phyloP scores from a whole-genome alignment of 2,888 invertebrate genomes.

The Chalcis sispes region DNA sequence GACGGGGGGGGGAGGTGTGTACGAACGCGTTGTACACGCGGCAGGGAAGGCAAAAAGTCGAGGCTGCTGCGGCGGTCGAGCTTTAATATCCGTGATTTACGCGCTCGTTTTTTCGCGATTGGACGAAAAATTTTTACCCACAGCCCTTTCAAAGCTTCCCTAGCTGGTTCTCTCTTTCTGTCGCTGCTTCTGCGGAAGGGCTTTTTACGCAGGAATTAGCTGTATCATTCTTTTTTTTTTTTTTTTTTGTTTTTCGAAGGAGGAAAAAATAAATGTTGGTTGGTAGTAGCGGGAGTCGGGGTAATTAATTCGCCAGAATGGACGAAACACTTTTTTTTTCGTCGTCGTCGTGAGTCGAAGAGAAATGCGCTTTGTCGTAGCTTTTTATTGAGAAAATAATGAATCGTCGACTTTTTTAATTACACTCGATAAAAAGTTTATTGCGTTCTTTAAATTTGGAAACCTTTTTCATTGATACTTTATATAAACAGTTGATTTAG shows the following conservation, averaged over 20 bases:
- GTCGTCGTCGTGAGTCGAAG: background rate
- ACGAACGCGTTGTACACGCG: too few species aligned
- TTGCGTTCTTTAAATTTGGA: too few species aligned
- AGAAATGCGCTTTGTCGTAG: too few species aligned
- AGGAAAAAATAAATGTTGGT: background rate
- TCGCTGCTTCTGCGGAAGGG: background rate
- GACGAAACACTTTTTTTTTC: background rate
- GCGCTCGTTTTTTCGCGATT: conserved; percentile 3
- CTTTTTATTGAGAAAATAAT: too few species aligned
- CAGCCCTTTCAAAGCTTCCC: background rate
- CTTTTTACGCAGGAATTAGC: too few species aligned
- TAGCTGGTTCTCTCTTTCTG: too few species aligned
- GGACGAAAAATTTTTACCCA: background rate
- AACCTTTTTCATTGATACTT: too few species aligned
- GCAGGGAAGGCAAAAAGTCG: conserved; percentile 20
- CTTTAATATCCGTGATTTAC: conserved; percentile 51
- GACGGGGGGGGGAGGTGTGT: too few species aligned
- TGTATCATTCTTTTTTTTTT: background rate
- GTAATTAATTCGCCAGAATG: conserved; percentile 2
- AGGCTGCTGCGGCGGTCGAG: background rate
- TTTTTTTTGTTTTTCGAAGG: background rate
- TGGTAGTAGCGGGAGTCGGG: background rate
- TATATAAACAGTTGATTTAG: too few species aligned
- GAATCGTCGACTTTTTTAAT: too few species aligned
- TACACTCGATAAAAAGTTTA: too few species aligned